Evolutionary conservation across 1,140 invertebrate genomes (phyloP).

Genomic region (Argopecten irradians): DNA sequence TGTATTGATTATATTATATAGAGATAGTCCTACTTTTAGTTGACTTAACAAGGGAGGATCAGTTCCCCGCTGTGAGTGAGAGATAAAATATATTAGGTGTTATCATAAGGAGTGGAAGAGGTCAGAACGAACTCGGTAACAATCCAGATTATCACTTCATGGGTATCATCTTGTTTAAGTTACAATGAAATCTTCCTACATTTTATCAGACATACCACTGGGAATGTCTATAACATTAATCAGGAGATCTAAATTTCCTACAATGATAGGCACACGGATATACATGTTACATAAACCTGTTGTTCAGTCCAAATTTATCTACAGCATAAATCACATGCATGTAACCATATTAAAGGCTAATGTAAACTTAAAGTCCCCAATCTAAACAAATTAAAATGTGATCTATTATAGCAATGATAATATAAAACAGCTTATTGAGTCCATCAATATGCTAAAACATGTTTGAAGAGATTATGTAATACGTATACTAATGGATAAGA

Average conservation of each 20-base stretch:
- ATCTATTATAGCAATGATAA: too few species aligned
- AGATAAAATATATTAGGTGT: not conserved
- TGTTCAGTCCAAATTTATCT: too few species aligned
- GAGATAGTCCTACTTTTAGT: not conserved
- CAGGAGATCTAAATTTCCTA: not conserved
- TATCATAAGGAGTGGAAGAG: not conserved
- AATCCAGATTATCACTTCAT: not conserved
- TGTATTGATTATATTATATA: not conserved
- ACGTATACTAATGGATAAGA: too few species aligned
- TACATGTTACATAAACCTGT: too few species aligned
- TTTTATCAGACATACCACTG: not conserved
- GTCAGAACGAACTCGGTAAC: not conserved
- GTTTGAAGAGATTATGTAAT: too few species aligned
- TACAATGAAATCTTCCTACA: not conserved
- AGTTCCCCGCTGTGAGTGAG: not conserved
- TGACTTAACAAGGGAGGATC: not conserved
- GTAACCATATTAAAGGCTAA: too few species aligned
- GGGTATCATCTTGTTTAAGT: not conserved
- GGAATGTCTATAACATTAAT: not conserved
- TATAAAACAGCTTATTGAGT: too few species aligned
- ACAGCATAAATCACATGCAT: too few species aligned
- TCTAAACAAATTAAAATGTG: too few species aligned
- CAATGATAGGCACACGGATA: not conserved
- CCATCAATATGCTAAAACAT: too few species aligned
- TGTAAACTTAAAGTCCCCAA: too few species aligned